These are phyloP conservation scores for Meloidogyne floridensis DNA, from an alignment of 1,140 invertebrate genomes.

Conservation along the genomic window DNA sequence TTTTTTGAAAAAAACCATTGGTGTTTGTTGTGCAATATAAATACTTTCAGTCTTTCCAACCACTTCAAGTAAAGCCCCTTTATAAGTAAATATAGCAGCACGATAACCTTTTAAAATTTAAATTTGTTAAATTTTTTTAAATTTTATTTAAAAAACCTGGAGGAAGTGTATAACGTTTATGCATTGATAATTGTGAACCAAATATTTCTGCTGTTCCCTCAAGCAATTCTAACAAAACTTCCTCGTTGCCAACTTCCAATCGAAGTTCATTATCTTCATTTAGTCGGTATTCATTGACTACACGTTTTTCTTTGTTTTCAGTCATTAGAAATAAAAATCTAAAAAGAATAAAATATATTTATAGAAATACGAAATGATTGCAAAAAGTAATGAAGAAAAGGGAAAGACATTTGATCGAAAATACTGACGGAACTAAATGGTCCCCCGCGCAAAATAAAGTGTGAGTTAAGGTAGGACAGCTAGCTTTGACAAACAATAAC, in stretches of 20 bases:
- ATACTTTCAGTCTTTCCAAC: slow-evolving; percentile 56
- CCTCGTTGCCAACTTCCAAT: slow-evolving; percentile 50
- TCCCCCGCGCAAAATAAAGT: too few relatives aligned
- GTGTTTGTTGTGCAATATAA: slow-evolving; percentile 61
- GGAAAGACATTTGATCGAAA: too few relatives aligned
- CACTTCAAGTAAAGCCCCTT: slow-evolving; percentile 83
- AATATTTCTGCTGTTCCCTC: slow-evolving; percentile 89
- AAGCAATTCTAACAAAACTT: slow-evolving; percentile 57
- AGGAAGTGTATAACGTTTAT: slow-evolving; percentile 86
- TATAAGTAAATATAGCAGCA: slow-evolving; percentile 92
- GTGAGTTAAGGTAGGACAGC: too few relatives aligned
- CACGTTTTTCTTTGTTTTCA: slow-evolving; percentile 18
- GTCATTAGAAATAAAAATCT: neutral
- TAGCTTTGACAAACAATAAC: too few relatives aligned
- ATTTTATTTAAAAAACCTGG: slow-evolving; percentile 62
- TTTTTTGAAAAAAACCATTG: slow-evolving; percentile 51
- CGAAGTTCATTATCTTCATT: slow-evolving; percentile 52
- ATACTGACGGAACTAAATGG: too few relatives aligned
- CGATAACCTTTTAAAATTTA: slow-evolving; percentile 75
- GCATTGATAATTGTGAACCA: slow-evolving; percentile 90
- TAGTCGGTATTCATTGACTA: slow-evolving; percentile 39
- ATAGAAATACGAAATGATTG: too few relatives aligned
- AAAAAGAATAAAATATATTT: neutral
- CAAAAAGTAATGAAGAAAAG: too few relatives aligned
- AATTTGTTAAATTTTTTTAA: neutral